These are phyloP conservation scores for Polypedilum pembai DNA, from an alignment of 1,140 invertebrate genomes.

Conservation along the genomic window DNA sequence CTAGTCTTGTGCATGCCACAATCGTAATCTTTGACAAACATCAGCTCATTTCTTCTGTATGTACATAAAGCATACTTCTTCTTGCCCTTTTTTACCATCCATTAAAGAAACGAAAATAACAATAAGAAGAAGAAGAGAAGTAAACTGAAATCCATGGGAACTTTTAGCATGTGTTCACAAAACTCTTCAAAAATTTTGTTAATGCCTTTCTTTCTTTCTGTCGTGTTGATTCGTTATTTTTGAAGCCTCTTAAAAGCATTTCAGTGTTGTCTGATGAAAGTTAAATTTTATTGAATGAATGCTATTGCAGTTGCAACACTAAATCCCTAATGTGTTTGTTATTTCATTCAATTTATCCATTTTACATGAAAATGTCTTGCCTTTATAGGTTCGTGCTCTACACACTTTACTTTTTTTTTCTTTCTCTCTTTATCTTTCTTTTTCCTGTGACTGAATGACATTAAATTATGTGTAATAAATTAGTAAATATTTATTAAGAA, in stretches of 20 bases:
- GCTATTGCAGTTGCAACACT: neutral
- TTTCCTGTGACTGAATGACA: no score
- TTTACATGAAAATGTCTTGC: neutral
- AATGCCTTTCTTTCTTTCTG: neutral
- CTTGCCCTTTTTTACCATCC: neutral
- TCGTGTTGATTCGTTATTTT: constrained; percentile 20
- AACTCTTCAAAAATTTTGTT: neutral
- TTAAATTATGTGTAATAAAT: no score
- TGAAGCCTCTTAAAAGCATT: neutral
- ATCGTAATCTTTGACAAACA: constrained; percentile 25
- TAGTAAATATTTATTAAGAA: no score
- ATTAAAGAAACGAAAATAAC: neutral
- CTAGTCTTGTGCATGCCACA: neutral
- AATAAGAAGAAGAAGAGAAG: neutral
- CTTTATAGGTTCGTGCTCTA: constrained; percentile 19
- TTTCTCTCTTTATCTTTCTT: neutral
- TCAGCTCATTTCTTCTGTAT: neutral
- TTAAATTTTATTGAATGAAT: neutral
- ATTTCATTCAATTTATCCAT: constrained; percentile 26
- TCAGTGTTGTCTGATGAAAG: neutral
- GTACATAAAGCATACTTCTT: neutral
- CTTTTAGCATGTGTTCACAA: constrained; percentile 21
- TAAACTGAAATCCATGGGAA: constrained; percentile 3
- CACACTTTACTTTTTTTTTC: constrained; percentile 8
- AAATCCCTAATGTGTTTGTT: neutral